Evolutionary conservation across 1,140 invertebrate species (phyloP).

Genomic region (Microplitis demolitor): DNA sequence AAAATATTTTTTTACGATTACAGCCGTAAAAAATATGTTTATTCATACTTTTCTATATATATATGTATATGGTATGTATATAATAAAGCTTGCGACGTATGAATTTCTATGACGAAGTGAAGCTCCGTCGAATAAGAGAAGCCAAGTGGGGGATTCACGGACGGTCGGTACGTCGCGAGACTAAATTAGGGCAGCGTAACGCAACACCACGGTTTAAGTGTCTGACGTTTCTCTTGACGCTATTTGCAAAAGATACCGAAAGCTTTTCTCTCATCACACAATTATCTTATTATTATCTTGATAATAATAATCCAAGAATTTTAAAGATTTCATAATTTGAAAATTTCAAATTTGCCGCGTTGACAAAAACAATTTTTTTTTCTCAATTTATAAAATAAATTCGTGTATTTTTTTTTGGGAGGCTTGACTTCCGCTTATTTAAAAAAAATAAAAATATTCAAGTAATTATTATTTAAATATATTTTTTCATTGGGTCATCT

Average conservation of each 20-base stretch:
- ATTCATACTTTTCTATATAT: neutral
- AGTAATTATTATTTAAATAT: neutral
- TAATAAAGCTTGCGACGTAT: constrained; percentile 28
- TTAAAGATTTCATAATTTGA: neutral
- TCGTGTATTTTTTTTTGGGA: no score
- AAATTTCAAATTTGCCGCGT: neutral
- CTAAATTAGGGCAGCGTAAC: constrained; percentile 63
- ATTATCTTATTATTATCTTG: neutral
- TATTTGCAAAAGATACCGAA: neutral
- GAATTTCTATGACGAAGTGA: constrained; percentile 51
- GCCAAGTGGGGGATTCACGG: constrained; percentile 31
- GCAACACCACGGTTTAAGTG: constrained; percentile 54
- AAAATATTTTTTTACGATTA: no score
- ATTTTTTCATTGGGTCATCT: constrained; percentile 25
- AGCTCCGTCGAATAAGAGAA: constrained; percentile 8
- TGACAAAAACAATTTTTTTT: no score
- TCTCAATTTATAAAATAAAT: no score
- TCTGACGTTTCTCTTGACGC: constrained; percentile 1
- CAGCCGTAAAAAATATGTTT: neutral
- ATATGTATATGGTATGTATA: neutral
- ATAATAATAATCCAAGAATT: no score
- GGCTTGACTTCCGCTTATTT: no score
- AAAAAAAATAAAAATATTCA: no score
- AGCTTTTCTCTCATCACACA: neutral
- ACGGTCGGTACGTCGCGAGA: constrained; percentile 44